These are phyloP conservation scores for Dione juno DNA, from an alignment of 2,888 invertebrate genomes.

Conservation along the genomic window DNA sequence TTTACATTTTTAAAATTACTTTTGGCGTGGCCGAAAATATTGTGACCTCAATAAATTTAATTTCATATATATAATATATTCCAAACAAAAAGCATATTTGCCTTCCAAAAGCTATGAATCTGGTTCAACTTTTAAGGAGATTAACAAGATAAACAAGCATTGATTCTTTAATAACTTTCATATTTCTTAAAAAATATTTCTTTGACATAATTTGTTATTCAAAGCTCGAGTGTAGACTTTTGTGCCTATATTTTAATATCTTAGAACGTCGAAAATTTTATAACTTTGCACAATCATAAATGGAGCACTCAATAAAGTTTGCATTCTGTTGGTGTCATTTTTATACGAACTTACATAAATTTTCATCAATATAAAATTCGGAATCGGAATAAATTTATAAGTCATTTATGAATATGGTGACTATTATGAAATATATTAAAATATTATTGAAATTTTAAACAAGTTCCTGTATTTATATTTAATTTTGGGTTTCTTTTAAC, in stretches of 20 bases:
- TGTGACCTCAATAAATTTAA: constrained; percentile 6
- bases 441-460: not conserved
- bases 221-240: not conserved
- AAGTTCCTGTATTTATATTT: not conserved
- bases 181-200: constrained; percentile 5
- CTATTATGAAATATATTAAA: too few relatives aligned
- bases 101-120: not conserved
- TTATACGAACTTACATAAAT: too few relatives aligned
- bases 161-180: constrained; percentile 14
- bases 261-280: not conserved
- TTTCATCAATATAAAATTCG: too few relatives aligned
- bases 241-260: not conserved
- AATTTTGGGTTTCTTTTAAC: not conserved
- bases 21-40: not conserved
- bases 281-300: not conserved
- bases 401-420: too few relatives aligned
- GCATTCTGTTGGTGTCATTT: too few relatives aligned
- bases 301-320: not conserved
- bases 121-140: constrained; percentile 5
- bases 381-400: too few relatives aligned
- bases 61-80: not conserved
- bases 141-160: constrained; percentile 11
- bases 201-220: not conserved
- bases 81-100: not conserved
- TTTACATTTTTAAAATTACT: too few relatives aligned